Evolutionary conservation across 2,113 vertebrate genomes (phyloP), one percentile per base, ranked within the genome.

Genomic region (Pluvianellus socialis): DNA sequence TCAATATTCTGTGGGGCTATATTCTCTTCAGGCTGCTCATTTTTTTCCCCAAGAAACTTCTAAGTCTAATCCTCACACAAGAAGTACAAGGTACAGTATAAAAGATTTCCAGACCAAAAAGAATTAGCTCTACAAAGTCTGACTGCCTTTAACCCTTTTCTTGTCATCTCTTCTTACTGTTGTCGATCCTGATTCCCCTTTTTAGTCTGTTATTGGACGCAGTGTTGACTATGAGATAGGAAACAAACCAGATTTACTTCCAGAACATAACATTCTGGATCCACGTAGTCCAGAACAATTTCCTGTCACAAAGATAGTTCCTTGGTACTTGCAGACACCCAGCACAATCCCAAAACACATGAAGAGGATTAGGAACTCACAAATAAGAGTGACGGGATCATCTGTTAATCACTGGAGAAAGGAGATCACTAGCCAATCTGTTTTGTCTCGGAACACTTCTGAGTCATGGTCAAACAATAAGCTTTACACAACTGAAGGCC

Each of bases 1-100:
- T 96, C 88, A 92, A 85, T 91, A 94, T 84, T 92, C 88, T 75
- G 76, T 67, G 65, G 47, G 83, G 76, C 68, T 93, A 63, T 95
- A 86, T 93, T 93, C 55, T 92, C 47, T 83, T 92, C 30, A 77
- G 62, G 59, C 44, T 94, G 75, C 30, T 80, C n/a, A 49, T 58
- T 62, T 75, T 75, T 71, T 74, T 26, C 38, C 32, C 13, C 33
- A 70, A 62, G 19, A 94, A 94, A 70, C 19, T 79, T 90, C 3
- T 47, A 79, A 72, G 12, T 56, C 63, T 91, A 84, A 93, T 74
- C 21, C 12, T 72, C 49, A 75, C 24, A 45, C 5, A 63, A 59
- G 40, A 90, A 74, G 16, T 62, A 74, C 0, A 4, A 55, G 15
- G 55, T 71, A 55, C 24, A 35, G 21, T 24, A 76, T 26, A 12